Evolutionary conservation across 2,113 vertebrate genomes (phyloP).

Genomic region (Pseudorasbora parva): DNA sequence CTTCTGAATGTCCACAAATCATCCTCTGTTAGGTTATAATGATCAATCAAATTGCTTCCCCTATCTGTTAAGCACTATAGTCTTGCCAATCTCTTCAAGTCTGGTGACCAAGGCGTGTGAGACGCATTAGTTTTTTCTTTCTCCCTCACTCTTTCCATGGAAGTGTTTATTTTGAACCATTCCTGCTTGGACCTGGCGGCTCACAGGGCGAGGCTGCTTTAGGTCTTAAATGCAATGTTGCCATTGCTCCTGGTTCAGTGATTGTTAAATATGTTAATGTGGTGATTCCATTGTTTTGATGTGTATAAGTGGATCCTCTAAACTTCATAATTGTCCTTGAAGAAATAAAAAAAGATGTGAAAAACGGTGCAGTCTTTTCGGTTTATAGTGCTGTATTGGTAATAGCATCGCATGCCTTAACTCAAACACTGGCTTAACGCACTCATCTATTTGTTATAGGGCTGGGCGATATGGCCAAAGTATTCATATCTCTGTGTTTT

Average conservation of each 20-base stretch:
- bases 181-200: conserved; percentile 48
- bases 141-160: too few relatives aligned
- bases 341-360: conserved; percentile 69
- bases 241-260: conserved; percentile 59
- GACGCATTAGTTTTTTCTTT: too few relatives aligned
- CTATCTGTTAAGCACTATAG: neutral
- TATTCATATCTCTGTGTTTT: too few relatives aligned
- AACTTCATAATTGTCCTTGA: conserved; percentile 69
- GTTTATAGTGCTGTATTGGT: neutral
- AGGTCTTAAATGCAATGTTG: neutral
- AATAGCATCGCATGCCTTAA: neutral
- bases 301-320: conserved; percentile 66
- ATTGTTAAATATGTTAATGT: conserved; percentile 74
- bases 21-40: neutral
- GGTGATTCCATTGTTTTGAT: conserved; percentile 70
- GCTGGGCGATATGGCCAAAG: too few relatives aligned
- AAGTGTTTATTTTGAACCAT: conserved; percentile 55
- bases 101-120: too few relatives aligned
- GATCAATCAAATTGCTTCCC: neutral
- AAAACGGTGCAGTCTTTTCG: neutral
- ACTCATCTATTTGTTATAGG: too few relatives aligned
- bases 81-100: too few relatives aligned
- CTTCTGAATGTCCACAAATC: neutral
- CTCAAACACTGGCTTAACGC: neutral
- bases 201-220: neutral